Percentiles rank a stretch among this genome's conserved stretches.
Conservation (phyloP, 2,113 vertebrate species). For the Alexandromys fortis region DNA sequence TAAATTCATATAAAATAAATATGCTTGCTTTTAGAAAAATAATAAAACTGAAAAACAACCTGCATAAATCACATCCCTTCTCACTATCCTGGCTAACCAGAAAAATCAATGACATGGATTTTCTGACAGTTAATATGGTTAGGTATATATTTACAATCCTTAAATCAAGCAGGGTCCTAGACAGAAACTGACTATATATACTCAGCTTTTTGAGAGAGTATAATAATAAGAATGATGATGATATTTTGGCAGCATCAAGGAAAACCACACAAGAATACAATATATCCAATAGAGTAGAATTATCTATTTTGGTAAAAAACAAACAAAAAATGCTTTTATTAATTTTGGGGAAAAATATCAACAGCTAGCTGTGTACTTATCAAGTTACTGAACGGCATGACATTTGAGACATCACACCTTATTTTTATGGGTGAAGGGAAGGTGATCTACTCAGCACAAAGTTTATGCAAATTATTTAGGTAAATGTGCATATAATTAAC, state of each 20-base stretch:
- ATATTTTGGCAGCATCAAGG: not conserved
- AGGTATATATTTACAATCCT: conserved; percentile 52
- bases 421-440: not conserved
- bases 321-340: not conserved
- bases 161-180: conserved; percentile 43
- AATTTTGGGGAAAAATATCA: not conserved
- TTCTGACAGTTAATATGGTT: conserved; percentile 63
- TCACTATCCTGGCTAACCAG: conserved; percentile 45
- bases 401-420: not conserved
- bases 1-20: conserved; percentile 54
- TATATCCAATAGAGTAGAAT: not conserved
- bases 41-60: conserved; percentile 45
- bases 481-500: not conserved
- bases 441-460: not conserved
- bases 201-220: conserved; percentile 5
- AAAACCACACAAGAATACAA: not conserved
- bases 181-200: not conserved
- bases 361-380: not conserved
- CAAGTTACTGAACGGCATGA: not conserved
- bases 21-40: conserved; percentile 30
- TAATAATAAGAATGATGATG: not conserved
- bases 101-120: conserved; percentile 72
- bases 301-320: not conserved
- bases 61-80: conserved; percentile 38
- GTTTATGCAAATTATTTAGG: not conserved